phyloP scores from a whole-genome alignment of 1,140 invertebrate species.

The Stegodyphus mimosarum region DNA sequence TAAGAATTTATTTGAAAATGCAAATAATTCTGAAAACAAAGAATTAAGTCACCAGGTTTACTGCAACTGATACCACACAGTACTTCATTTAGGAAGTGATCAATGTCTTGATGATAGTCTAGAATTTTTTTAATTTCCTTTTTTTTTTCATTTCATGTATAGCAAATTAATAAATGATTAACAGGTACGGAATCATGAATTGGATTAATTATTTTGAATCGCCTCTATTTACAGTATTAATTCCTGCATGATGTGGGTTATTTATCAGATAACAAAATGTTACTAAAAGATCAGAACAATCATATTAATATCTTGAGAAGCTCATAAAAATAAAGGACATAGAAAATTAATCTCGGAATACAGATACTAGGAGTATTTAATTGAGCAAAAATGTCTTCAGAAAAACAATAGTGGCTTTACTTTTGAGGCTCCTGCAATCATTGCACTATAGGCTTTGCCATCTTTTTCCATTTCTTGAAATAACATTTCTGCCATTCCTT shows the following conservation, averaged over 20 bases:
- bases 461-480: slow-evolving; percentile 72
- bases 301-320: neutral
- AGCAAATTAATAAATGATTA: too few relatives aligned
- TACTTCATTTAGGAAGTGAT: too few relatives aligned
- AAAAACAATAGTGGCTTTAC: slow-evolving; percentile 3
- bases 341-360: neutral
- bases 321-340: neutral
- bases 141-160: too few relatives aligned
- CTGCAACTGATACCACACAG: too few relatives aligned
- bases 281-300: too few relatives aligned
- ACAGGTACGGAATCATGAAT: too few relatives aligned
- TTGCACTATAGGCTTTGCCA: slow-evolving; percentile 71
- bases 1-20: too few relatives aligned
- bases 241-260: neutral
- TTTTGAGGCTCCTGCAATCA: slow-evolving; percentile 81
- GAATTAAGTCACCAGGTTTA: too few relatives aligned
- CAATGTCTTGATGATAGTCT: too few relatives aligned
- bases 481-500: slow-evolving; percentile 77
- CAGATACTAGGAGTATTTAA: neutral
- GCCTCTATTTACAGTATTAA: neutral
- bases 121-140: too few relatives aligned
- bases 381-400: neutral
- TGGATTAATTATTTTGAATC: too few relatives aligned
- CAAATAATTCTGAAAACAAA: too few relatives aligned
- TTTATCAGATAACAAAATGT: neutral